Conservation (phyloP, 2,797 vertebrate species). For the Ambastaia sidthimunki region DNA sequence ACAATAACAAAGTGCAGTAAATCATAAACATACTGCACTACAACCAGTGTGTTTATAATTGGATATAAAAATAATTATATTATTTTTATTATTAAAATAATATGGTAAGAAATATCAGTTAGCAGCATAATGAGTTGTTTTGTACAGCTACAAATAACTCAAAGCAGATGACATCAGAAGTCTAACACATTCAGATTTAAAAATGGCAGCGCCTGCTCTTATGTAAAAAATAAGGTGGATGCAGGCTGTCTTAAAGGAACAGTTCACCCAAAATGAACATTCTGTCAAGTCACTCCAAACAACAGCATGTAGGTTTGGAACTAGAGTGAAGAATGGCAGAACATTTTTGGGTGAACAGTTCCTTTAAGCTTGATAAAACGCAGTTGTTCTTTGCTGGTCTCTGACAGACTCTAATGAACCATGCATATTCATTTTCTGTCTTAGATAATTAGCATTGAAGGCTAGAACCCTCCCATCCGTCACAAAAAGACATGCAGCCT, state of each 20-base stretch:
- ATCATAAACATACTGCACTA: too few species aligned
- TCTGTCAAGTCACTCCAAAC: neutral
- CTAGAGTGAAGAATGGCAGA: neutral
- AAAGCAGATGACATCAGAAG: too few species aligned
- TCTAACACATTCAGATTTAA: too few species aligned
- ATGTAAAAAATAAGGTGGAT: neutral
- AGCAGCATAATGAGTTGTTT: too few species aligned
- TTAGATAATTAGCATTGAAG: conserved; percentile 39
- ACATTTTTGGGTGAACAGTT: neutral
- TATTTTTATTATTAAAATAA: too few species aligned
- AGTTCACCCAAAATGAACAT: neutral
- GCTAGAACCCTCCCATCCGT: conserved; percentile 18
- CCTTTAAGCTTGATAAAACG: conserved; percentile 3
- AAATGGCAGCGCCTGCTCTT: too few species aligned
- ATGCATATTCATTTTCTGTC: conserved; percentile 40
- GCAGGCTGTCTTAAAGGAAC: neutral
- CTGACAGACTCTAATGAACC: conserved; percentile 27
- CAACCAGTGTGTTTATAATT: too few species aligned
- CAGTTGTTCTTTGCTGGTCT: neutral
- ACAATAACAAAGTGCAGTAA: too few species aligned
- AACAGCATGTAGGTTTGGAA: neutral
- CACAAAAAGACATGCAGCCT: conserved; percentile 13
- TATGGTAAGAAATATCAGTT: too few species aligned
- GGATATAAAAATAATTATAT: too few species aligned
- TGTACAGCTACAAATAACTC: too few species aligned